phyloP scores from a whole-genome alignment of 2,797 vertebrate species.

The Microctenopoma steveboyesi region DNA sequence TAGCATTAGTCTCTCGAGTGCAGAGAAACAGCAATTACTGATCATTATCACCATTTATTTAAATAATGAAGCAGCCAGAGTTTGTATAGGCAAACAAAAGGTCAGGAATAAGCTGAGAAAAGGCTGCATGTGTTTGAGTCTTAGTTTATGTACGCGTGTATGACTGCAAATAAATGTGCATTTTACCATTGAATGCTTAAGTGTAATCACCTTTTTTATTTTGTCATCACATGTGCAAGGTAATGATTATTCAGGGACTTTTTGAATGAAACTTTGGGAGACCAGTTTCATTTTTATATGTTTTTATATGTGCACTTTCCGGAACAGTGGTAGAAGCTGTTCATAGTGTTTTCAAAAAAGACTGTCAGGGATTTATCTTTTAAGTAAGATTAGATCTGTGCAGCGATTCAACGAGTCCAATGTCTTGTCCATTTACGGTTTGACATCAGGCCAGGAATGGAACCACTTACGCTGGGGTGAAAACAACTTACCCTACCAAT shows the following conservation, averaged over 20 bases:
- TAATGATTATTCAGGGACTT: neutral
- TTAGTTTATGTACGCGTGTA: neutral
- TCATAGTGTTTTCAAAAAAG: no score
- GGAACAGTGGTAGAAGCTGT: no score
- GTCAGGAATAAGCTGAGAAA: conserved; percentile 51
- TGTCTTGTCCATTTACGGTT: no score
- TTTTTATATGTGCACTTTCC: no score
- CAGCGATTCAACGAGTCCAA: no score
- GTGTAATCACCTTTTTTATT: neutral
- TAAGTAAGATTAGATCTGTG: no score
- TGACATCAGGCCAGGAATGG: no score
- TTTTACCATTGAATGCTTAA: neutral
- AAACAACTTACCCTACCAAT: no score
- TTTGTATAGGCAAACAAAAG: conserved; percentile 60
- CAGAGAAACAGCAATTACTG: conserved; percentile 64
- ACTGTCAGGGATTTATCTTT: no score
- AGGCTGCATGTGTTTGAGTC: neutral
- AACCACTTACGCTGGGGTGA: no score
- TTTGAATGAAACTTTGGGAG: no score
- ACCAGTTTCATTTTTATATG: no score
- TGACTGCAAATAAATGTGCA: neutral
- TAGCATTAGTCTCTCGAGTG: conserved; percentile 59
- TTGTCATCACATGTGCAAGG: neutral
- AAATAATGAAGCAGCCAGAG: conserved; percentile 58
- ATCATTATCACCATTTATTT: conserved; percentile 68